Evolutionary conservation across 2,113 vertebrate species (phyloP).

Genomic region (Carassius gibelio): DNA sequence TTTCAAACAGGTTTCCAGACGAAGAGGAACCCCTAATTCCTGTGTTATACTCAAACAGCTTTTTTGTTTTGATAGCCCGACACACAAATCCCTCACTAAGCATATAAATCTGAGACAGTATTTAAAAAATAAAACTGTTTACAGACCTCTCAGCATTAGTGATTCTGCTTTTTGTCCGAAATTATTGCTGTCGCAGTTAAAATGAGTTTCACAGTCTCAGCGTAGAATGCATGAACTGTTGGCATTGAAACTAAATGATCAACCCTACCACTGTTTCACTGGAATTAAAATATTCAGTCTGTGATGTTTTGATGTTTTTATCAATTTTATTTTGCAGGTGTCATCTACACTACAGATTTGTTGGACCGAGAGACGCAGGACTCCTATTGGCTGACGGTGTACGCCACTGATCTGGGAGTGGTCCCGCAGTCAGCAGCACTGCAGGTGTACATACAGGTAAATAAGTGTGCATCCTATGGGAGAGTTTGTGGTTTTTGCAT

Average conservation of each 20-base stretch:
- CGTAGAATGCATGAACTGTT: no score
- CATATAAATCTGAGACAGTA: neutral
- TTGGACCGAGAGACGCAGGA: conserved; percentile 91
- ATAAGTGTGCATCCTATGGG: conserved; percentile 11
- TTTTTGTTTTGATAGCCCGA: neutral
- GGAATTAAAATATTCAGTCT: neutral
- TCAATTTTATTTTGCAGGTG: conserved; percentile 72
- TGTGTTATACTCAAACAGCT: neutral
- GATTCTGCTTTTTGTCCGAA: neutral
- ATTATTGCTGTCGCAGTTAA: neutral
- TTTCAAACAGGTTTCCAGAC: neutral
- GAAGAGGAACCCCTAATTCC: neutral
- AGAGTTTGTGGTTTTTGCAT: no score
- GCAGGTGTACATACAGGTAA: conserved; percentile 86
- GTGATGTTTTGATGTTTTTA: neutral
- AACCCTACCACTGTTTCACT: neutral
- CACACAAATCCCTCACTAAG: neutral
- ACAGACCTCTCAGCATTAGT: neutral
- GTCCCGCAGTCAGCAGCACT: conserved; percentile 89
- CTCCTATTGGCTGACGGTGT: conserved; percentile 94
- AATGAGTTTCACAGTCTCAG: neutral
- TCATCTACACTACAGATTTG: conserved; percentile 90
- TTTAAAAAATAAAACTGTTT: neutral
- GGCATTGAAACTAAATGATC: neutral
- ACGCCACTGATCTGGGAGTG: conserved; percentile 90